phyloP scores from a whole-genome alignment of 2,113 vertebrate genomes.

The Hiodon tergisus region DNA sequence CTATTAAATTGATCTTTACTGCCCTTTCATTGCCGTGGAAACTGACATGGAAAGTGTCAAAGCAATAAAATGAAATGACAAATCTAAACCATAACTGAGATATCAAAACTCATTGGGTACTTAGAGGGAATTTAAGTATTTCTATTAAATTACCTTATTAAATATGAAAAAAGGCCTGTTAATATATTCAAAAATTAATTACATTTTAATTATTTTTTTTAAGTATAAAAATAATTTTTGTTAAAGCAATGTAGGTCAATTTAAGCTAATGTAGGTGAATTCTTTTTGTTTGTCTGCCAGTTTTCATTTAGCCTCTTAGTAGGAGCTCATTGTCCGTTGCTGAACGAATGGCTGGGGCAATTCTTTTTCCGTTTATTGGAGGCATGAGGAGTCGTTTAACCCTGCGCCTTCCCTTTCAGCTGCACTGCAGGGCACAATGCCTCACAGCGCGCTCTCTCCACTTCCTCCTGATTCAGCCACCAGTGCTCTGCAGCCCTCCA shows the following conservation, averaged over 20 bases:
- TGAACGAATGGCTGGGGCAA: constrained; percentile 1
- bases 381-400: constrained; percentile 25
- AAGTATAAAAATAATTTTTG: too few species aligned
- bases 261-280: neutral
- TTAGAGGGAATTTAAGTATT: too few species aligned
- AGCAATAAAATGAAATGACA: too few species aligned
- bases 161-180: too few species aligned
- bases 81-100: too few species aligned
- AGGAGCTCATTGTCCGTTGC: neutral
- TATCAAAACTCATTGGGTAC: too few species aligned
- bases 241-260: too few species aligned
- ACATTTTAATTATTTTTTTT: too few species aligned
- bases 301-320: too few species aligned
- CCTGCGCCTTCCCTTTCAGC: constrained; percentile 10
- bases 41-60: too few species aligned
- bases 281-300: neutral
- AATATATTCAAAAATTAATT: too few species aligned
- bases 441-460: neutral
- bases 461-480: neutral
- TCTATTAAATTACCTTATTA: too few species aligned
- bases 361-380: constrained; percentile 19
- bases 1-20: constrained; percentile 34
- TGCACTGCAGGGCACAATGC: constrained; percentile 1
- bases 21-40: neutral
- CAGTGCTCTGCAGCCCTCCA: neutral